Base-by-base conservation (phyloP, 2,888 invertebrate species). In the Caenorhabditis sulstoni region DNA sequence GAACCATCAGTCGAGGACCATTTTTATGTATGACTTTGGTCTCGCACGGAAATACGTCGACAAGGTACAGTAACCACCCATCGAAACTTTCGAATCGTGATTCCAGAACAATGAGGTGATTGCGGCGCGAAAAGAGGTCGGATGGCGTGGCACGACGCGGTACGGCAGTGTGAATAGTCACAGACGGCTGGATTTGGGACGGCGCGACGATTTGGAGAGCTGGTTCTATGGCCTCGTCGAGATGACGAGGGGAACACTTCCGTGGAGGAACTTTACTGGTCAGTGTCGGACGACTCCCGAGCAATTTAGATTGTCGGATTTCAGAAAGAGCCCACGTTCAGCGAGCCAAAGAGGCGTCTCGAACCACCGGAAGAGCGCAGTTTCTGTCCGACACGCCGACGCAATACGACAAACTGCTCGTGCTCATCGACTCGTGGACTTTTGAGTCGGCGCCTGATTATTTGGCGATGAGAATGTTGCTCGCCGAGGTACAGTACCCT, bases 191-290 rank as follows among this genome's bases (percentile, higher is more conserved):
- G 87, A 87, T 62, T 67, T 87, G 22, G 78, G 79, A 5, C 58
- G 87, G 0, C 58, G 84, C 12, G 87, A 87, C 53, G 87, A 87
- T 59, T 35, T 85, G 23, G 86, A 86, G 61, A 81, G 82, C 29
- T 86, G 87, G 87, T 82, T 87, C 59, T 87, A 87, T 70, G 83
- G 85, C 53, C 59, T 85, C 1, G 79, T 87, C 29, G 87, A 87
- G 49, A 74, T 82, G 53, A 81, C 82, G 23, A 49, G 71, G 3
- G 87, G 87, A n/a, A 66, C 81, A 3, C 65, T 87, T 23, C 87
- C 87, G 7, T 87, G 87, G 87, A 67, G 84, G 68, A 68, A 81
- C 68, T 74, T 85, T n/a, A 80, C 75, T 37, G 85, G 86, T 85
- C 37, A 29, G 29, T 29, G 29, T 65, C 29, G 7, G 7, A 29